A percentile compares a stretch with the other conserved stretches of the same genome.
phyloP scores from a whole-genome alignment of 2,113 vertebrate genomes.

The Todiramphus saurophagus region DNA sequence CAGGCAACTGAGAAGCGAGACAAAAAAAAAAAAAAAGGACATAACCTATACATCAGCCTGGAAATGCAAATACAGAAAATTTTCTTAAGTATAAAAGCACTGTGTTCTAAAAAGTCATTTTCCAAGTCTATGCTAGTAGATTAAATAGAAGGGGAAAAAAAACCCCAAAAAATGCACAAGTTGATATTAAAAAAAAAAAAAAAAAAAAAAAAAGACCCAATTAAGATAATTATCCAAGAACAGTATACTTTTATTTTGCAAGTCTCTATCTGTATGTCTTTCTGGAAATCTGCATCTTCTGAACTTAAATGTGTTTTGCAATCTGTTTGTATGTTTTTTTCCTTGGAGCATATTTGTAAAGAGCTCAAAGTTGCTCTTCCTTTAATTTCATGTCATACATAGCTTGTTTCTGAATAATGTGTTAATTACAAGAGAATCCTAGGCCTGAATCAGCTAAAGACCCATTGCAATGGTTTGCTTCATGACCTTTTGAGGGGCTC shows the following conservation, averaged over 20 bases:
- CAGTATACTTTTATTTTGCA: slow-evolving; percentile 39
- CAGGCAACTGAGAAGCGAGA: not conserved
- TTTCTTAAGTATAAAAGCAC: not conserved
- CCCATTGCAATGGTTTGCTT: not conserved
- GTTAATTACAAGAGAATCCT: not conserved
- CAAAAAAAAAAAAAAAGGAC: not conserved
- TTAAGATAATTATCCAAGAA: slow-evolving; percentile 38
- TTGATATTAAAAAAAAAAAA: not conserved
- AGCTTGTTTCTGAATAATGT: slow-evolving; percentile 15
- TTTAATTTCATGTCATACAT: not conserved
- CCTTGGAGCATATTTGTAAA: slow-evolving; percentile 5
- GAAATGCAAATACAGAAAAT: not conserved
- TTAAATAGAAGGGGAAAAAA: not conserved
- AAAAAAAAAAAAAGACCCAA: not conserved
- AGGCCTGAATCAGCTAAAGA: not conserved
- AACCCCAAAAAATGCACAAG: not conserved
- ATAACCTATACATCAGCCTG: not conserved
- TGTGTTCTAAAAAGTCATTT: not conserved
- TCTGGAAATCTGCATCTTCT: slow-evolving; percentile 28
- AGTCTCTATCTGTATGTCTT: not conserved
- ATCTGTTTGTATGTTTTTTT: slow-evolving; percentile 45
- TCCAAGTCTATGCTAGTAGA: not conserved
- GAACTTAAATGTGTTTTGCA: slow-evolving; percentile 61
- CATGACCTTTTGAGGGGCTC: not conserved
- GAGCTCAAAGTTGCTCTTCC: not conserved